A percentile compares a stretch with the other conserved stretches of the same genome.
Evolutionary conservation across 2,888 invertebrate species (phyloP).

Genomic region (Clunio marinus): DNA sequence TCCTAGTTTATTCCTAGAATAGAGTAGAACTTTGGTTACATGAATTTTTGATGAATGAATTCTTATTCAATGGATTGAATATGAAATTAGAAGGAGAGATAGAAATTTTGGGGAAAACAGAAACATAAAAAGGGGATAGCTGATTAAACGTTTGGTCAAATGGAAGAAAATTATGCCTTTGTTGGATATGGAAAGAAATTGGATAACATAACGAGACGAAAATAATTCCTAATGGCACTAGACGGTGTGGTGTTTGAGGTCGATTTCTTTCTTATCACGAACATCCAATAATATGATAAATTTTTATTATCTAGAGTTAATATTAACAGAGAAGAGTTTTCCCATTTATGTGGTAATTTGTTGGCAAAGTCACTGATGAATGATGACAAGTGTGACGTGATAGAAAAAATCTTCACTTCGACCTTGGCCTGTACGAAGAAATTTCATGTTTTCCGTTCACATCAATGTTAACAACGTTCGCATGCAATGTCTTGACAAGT

Average conservation of each 20-base stretch:
- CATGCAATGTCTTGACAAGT: not conserved
- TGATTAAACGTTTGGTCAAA: constrained; percentile 26
- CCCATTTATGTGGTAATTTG: not conserved
- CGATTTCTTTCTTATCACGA: not conserved
- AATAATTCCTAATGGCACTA: not conserved
- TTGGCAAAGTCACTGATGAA: not conserved
- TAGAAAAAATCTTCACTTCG: no score
- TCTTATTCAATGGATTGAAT: not conserved
- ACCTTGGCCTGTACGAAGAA: not conserved
- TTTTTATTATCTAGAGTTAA: no score
- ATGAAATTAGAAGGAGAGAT: not conserved
- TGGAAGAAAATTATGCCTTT: no score
- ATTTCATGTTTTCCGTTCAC: not conserved
- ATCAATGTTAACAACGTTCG: not conserved
- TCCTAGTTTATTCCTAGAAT: no score
- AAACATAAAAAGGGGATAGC: not conserved
- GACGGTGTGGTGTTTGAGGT: not conserved
- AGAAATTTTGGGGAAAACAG: not conserved
- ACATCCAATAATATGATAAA: not conserved
- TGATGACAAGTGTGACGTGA: no score
- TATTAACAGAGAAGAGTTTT: no score
- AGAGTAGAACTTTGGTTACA: not conserved
- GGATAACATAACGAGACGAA: not conserved
- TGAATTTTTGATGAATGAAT: not conserved
- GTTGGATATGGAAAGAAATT: not conserved